These are phyloP conservation scores for Drusus annulatus DNA, from an alignment of 1,140 invertebrate species.

Conservation along the genomic window DNA sequence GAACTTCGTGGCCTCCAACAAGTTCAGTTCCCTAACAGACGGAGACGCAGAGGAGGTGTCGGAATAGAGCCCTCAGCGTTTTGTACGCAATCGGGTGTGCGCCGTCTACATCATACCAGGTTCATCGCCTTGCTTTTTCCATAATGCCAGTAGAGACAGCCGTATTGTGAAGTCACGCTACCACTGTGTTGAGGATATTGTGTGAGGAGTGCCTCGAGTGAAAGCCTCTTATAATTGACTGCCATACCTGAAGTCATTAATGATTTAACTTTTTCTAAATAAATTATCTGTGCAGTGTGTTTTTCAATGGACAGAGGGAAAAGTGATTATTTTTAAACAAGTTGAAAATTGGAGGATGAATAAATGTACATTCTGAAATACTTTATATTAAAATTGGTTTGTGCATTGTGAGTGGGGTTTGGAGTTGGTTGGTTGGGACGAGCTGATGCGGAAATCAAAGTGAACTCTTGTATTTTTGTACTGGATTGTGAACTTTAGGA, in stretches of 20 bases:
- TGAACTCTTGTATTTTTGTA: conserved; percentile 57
- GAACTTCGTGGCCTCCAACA: conserved; percentile 77
- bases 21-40: conserved; percentile 71
- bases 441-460: conserved; percentile 28
- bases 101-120: neutral
- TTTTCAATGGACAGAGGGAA: conserved; percentile 48
- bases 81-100: neutral
- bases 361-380: conserved; percentile 43
- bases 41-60: conserved; percentile 61
- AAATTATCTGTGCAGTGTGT: conserved; percentile 39
- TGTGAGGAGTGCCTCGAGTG: conserved; percentile 20
- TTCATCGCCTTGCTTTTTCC: conserved; percentile 41
- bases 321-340: conserved; percentile 37
- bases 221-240: neutral
- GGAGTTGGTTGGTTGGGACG: neutral
- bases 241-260: conserved; percentile 39
- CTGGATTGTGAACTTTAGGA: conserved; percentile 50
- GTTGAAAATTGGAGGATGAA: conserved; percentile 30
- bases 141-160: conserved; percentile 27
- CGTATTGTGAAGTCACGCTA: conserved; percentile 14
- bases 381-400: conserved; percentile 42
- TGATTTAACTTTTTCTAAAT: conserved; percentile 31
- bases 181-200: neutral
- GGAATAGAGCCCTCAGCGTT: neutral
- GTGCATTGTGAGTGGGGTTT: conserved; percentile 20